Conservation (phyloP, 2,888 invertebrate species). For the Syrphus vitripennis region DNA sequence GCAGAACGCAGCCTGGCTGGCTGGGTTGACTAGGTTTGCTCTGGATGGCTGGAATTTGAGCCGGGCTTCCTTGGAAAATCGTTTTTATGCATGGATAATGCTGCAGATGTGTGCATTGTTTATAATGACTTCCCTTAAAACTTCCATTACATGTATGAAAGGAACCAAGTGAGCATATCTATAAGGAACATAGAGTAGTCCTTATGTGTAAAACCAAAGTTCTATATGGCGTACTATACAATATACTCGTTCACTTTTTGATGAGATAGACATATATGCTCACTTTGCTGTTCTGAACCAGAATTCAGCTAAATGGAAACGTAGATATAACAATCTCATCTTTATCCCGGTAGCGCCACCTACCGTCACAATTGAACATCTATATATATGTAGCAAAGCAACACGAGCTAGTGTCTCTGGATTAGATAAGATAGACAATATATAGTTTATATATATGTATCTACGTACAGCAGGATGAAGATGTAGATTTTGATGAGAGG, state of each 20-base stretch:
- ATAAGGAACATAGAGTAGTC: background rate
- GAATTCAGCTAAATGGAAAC: slow-evolving; percentile 45
- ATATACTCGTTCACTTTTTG: slow-evolving; percentile 43
- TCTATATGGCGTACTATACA: background rate
- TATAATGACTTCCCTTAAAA: slow-evolving; percentile 65
- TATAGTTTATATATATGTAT: too few species aligned
- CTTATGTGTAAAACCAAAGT: background rate
- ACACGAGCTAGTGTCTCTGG: background rate
- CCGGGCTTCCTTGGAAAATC: slow-evolving; percentile 38
- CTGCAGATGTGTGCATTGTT: slow-evolving; percentile 67
- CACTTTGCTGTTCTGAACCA: background rate
- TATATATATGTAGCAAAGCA: background rate
- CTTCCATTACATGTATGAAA: slow-evolving; percentile 58
- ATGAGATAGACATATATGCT: slow-evolving; percentile 12
- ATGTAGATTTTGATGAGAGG: slow-evolving; percentile 17
- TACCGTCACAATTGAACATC: background rate
- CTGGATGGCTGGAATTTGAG: slow-evolving; percentile 19
- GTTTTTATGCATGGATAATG: slow-evolving; percentile 55
- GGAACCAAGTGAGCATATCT: background rate
- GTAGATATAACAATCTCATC: slow-evolving; percentile 58
- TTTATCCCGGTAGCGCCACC: slow-evolving; percentile 11
- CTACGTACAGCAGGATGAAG: slow-evolving; percentile 21
- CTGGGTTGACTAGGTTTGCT: background rate
- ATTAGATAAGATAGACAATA: slow-evolving; percentile 44
- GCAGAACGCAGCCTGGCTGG: background rate